Percentiles rank a stretch among this genome's conserved stretches.
phyloP scores from a whole-genome alignment of 2,113 vertebrate genomes.

The Pelusios castaneus region DNA sequence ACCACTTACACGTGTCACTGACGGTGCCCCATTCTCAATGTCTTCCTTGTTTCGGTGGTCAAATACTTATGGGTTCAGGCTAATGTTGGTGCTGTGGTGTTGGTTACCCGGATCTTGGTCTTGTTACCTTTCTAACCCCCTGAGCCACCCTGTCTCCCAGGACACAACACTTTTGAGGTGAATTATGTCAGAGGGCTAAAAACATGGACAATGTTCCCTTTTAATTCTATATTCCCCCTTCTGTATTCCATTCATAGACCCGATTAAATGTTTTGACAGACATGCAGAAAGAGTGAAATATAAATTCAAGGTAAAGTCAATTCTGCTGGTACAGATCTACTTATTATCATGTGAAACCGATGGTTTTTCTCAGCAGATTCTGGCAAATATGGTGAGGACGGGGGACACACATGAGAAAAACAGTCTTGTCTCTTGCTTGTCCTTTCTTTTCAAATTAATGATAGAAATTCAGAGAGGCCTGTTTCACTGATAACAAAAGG shows the following conservation, averaged over 20 bases:
- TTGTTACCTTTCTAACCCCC: too few relatives aligned
- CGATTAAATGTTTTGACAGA: constrained; percentile 10
- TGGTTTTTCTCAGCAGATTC: neutral
- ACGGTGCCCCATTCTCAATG: neutral
- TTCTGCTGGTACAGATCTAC: neutral
- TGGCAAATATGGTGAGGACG: neutral
- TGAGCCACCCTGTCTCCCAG: neutral
- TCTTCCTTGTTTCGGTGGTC: neutral
- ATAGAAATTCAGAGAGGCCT: neutral
- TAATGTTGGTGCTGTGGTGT: neutral
- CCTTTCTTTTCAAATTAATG: neutral
- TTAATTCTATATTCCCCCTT: constrained; percentile 21
- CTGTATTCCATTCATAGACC: neutral
- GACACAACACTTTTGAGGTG: constrained; percentile 18
- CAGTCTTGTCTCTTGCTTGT: neutral
- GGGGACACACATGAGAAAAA: neutral
- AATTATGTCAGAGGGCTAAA: constrained; percentile 34
- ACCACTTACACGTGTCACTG: neutral
- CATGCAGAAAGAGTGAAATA: neutral
- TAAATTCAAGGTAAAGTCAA: constrained; percentile 28
- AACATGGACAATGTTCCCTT: neutral
- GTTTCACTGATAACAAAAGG: neutral
- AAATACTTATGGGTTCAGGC: neutral
- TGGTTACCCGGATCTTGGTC: neutral
- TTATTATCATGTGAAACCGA: neutral